Evolutionary conservation across 1,140 invertebrate genomes (phyloP).

Genomic region (Diachasma alloeum): DNA sequence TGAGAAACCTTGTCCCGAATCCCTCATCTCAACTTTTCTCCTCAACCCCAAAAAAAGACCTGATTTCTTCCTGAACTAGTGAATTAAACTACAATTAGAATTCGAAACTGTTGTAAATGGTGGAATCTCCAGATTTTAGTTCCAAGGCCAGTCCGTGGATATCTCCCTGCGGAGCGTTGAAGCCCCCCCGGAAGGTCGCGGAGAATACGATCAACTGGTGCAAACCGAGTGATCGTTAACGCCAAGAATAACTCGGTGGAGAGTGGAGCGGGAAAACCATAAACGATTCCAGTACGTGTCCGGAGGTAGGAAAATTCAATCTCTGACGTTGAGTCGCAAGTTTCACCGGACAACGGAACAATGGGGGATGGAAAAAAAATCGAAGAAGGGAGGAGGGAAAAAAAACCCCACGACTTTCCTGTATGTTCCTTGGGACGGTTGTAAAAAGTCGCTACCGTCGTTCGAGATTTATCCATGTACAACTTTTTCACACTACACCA

Average conservation of each 20-base stretch:
- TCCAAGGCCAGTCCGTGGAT: not conserved
- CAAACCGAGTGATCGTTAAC: not conserved
- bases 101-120: not conserved
- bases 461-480: no score
- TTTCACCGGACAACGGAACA: not conserved
- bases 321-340: not conserved
- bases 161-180: not conserved
- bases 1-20: not conserved
- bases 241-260: not conserved
- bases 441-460: no score
- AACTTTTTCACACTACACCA: no score
- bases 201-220: not conserved
- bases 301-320: not conserved
- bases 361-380: not conserved
- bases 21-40: not conserved
- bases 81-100: not conserved
- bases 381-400: not conserved
- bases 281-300: constrained; percentile 3
- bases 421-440: no score
- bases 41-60: not conserved
- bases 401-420: no score
- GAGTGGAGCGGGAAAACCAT: not conserved
- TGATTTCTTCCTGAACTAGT: not conserved
- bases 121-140: not conserved
- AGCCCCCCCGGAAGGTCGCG: not conserved